These are phyloP conservation scores for Danionella cerebrum DNA, from an alignment of 2,113 vertebrate species.

Conservation along the genomic window DNA sequence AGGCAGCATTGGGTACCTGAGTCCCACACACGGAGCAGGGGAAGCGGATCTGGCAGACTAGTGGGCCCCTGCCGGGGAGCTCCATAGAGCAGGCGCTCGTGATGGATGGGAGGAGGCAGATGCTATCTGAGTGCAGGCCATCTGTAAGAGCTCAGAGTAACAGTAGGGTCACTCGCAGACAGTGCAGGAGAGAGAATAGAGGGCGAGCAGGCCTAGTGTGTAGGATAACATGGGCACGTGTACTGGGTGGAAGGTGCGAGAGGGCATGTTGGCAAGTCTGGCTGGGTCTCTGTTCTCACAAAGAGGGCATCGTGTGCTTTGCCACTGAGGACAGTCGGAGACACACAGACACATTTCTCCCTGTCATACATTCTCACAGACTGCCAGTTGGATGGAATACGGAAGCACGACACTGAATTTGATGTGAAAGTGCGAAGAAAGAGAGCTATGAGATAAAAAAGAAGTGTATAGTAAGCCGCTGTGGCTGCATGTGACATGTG, in stretches of 20 bases:
- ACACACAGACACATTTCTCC: neutral
- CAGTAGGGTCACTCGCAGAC: slow-evolving; percentile 36
- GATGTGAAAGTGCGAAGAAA: slow-evolving; percentile 2
- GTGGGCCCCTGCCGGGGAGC: slow-evolving; percentile 3
- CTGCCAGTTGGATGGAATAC: neutral
- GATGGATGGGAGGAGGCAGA: slow-evolving; percentile 40
- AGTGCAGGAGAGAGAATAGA: slow-evolving; percentile 17
- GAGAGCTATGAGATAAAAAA: neutral
- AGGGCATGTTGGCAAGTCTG: slow-evolving; percentile 3
- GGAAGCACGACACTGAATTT: neutral
- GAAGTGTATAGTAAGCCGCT: neutral
- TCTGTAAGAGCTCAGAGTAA: slow-evolving; percentile 40
- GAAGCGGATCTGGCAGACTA: slow-evolving; percentile 15
- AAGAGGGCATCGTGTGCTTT: neutral
- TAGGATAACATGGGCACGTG: slow-evolving; percentile 1
- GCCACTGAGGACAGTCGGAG: neutral
- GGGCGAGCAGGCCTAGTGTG: neutral
- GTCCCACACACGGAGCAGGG: slow-evolving; percentile 8
- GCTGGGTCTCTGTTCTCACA: neutral
- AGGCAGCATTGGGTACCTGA: slow-evolving; percentile 36
- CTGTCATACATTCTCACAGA: slow-evolving; percentile 1
- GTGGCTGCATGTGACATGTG: neutral
- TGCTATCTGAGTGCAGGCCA: slow-evolving; percentile 40
- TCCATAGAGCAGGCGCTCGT: slow-evolving; percentile 22
- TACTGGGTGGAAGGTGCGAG: neutral